These are phyloP conservation scores for Campoletis sonorensis DNA, from an alignment of 1,140 invertebrate species.

Conservation along the genomic window DNA sequence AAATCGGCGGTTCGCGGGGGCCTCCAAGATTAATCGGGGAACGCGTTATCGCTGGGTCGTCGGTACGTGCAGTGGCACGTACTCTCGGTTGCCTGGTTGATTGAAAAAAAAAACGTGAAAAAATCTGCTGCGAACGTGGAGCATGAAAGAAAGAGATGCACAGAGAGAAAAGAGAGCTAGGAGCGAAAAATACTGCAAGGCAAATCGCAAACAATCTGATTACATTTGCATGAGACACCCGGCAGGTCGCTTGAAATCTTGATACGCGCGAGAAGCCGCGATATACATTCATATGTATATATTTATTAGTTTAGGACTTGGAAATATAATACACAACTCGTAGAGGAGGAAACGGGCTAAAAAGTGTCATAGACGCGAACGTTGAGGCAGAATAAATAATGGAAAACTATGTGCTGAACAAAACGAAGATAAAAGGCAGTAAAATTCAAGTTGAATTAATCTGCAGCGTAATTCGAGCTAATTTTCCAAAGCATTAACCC, in stretches of 20 bases:
- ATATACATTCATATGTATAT: not conserved
- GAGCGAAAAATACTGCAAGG: conserved; percentile 45
- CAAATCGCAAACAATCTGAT: conserved; percentile 61
- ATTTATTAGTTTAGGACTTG: not conserved
- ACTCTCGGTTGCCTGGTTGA: conserved; percentile 46
- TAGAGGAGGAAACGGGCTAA: conserved; percentile 21
- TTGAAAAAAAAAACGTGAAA: conserved; percentile 22
- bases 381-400: not conserved
- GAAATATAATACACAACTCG: conserved; percentile 14
- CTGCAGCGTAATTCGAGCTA: no score
- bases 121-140: conserved; percentile 17
- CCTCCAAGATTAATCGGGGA: conserved; percentile 37
- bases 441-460: no score
- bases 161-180: not conserved
- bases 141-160: not conserved
- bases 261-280: conserved; percentile 47
- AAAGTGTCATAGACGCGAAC: not conserved
- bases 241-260: conserved; percentile 53
- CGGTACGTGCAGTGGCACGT: conserved; percentile 39
- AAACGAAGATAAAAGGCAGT: no score
- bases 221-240: conserved; percentile 62
- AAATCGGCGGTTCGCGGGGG: conserved; percentile 43
- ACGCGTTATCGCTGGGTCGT: conserved; percentile 53
- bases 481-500: no score
- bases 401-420: not conserved